Conservation (phyloP, 2,113 vertebrate species). For the Chelonoidis abingdonii region DNA sequence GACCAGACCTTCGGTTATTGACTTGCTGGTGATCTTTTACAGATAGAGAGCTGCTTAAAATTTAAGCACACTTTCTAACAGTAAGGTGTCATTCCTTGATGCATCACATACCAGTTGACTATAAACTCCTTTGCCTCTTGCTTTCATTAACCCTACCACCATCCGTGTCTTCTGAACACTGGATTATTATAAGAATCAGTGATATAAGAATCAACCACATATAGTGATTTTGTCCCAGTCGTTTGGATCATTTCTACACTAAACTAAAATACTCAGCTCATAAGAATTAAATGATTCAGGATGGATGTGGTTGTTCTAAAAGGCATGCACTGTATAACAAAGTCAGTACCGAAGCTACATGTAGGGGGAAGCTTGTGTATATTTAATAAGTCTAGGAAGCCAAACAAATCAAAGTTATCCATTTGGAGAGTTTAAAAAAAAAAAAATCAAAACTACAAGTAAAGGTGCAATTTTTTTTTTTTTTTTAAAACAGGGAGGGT, state of each 20-base stretch:
- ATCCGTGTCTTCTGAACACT: not conserved
- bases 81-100: not conserved
- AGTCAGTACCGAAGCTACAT: not conserved
- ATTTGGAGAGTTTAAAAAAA: not conserved
- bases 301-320: not conserved
- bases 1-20: too few species aligned
- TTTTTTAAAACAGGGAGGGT: not conserved
- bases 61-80: slow-evolving; percentile 15
- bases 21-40: not conserved
- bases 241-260: not conserved
- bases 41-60: slow-evolving; percentile 9
- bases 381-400: not conserved
- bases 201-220: not conserved
- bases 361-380: not conserved
- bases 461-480: not conserved
- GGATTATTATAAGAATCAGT: not conserved
- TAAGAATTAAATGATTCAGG: not conserved
- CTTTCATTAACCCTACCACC: not conserved
- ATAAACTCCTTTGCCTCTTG: not conserved
- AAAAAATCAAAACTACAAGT: not conserved
- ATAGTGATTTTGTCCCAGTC: not conserved
- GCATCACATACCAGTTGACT: not conserved
- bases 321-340: too few species aligned
- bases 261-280: not conserved
- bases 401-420: not conserved